Conservation (phyloP, 2,888 invertebrate species). For the Pammene aurita region DNA sequence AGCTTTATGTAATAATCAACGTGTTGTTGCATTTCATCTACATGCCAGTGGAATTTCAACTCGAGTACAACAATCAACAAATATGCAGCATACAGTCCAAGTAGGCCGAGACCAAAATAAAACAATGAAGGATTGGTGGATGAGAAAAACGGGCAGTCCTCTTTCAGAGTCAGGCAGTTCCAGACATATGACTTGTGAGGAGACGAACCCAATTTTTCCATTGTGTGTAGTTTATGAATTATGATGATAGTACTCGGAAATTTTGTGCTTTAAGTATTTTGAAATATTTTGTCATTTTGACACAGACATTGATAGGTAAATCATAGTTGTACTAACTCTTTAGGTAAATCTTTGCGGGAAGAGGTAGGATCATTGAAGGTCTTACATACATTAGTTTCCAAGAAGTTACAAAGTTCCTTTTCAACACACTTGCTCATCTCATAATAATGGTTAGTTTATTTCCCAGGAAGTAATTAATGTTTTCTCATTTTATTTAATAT, state of each 20-base stretch:
- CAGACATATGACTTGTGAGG: slow-evolving; percentile 62
- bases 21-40: slow-evolving; percentile 62
- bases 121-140: slow-evolving; percentile 59
- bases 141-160: slow-evolving; percentile 66
- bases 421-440: too few species aligned
- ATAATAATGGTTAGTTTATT: too few species aligned
- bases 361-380: neutral
- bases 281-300: slow-evolving; percentile 19
- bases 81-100: slow-evolving; percentile 60
- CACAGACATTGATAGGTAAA: neutral
- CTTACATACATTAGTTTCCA: neutral
- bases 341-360: neutral
- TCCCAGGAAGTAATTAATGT: too few species aligned
- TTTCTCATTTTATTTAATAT: too few species aligned
- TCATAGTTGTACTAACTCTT: too few species aligned
- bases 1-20: slow-evolving; percentile 62
- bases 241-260: slow-evolving; percentile 6
- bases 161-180: slow-evolving; percentile 64
- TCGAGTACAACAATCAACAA: slow-evolving; percentile 62
- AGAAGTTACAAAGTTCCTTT: too few species aligned
- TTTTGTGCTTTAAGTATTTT: slow-evolving; percentile 18
- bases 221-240: neutral
- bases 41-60: slow-evolving; percentile 65
- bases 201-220: slow-evolving; percentile 42
- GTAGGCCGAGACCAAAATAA: slow-evolving; percentile 62